Conservation (phyloP, 2,797 vertebrate genomes). For the Brachymystax lenok region DNA sequence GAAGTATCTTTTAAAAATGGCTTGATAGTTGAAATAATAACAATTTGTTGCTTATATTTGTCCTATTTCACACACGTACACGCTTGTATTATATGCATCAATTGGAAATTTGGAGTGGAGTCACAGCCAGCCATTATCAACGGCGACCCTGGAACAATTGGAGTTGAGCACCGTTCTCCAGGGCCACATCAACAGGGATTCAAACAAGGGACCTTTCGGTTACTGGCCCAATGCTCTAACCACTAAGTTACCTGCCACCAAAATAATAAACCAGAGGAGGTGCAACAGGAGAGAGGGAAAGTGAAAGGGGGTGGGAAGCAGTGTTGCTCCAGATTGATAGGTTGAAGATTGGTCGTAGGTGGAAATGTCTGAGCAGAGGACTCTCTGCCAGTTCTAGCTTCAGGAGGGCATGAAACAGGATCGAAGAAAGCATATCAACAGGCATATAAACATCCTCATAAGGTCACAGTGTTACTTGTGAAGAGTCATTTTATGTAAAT, state of each 20-base stretch:
- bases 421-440: constrained; percentile 20
- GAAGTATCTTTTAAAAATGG: background rate
- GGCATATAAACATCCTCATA: constrained; percentile 24
- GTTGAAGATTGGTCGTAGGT: constrained; percentile 61
- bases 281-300: background rate
- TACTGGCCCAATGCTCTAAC: too few species aligned
- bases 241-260: too few species aligned
- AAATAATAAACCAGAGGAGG: background rate
- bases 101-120: too few species aligned
- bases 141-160: background rate
- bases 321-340: constrained; percentile 11
- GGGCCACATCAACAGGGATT: too few species aligned
- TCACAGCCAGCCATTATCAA: too few species aligned
- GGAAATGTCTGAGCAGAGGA: constrained; percentile 67
- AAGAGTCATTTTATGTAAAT: background rate
- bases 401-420: constrained; percentile 70
- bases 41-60: too few species aligned
- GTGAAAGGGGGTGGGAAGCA: background rate
- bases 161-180: too few species aligned
- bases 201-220: too few species aligned
- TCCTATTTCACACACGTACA: too few species aligned
- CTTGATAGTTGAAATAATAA: too few species aligned
- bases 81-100: too few species aligned
- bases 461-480: background rate
- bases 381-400: constrained; percentile 62